Evolutionary conservation across 2,113 vertebrate species (phyloP).

Genomic region (Phalacrocorax pelagicus): DNA sequence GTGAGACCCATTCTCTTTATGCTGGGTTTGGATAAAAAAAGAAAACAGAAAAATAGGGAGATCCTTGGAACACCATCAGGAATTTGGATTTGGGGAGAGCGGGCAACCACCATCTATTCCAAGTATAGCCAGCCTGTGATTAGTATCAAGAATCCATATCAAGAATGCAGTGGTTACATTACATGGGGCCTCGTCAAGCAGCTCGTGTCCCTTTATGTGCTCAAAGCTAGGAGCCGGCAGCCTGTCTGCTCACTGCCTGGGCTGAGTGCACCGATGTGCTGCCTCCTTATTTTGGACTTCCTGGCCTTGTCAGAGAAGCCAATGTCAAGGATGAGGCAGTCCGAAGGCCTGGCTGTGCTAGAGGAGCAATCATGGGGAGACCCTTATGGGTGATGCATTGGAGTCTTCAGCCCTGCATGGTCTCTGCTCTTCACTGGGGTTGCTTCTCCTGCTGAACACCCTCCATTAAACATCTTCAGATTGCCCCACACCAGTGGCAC

Average conservation of each 20-base stretch:
- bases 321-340: neutral
- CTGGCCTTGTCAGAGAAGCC: neutral
- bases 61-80: neutral
- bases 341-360: neutral
- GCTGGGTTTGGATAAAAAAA: neutral
- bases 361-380: neutral
- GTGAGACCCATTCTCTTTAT: neutral
- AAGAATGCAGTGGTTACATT: neutral
- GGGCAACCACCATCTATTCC: neutral
- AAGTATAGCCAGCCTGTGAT: neutral
- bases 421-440: neutral
- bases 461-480: neutral
- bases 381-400: neutral
- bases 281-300: neutral
- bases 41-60: neutral
- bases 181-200: neutral
- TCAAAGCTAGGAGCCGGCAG: neutral
- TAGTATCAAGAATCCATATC: neutral
- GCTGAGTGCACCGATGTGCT: neutral
- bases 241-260: neutral
- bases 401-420: neutral
- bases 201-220: accelerated
- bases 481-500: neutral
- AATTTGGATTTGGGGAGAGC: neutral
- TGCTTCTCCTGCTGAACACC: neutral